Evolutionary conservation across 2,888 invertebrate genomes (phyloP).

Genomic region (Scaptomyza reducta): DNA sequence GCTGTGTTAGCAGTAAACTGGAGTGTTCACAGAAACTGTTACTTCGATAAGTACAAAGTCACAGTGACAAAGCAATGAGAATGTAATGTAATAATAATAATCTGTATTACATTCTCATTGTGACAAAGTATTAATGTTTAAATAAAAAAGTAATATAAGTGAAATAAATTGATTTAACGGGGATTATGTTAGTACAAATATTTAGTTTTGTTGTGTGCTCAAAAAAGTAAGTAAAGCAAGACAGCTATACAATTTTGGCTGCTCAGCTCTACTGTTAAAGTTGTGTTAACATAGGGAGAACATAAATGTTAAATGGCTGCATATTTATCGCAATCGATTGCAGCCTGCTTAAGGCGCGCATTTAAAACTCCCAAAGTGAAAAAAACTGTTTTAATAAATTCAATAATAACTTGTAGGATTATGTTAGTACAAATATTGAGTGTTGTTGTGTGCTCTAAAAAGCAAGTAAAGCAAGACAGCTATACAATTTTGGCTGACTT

Average conservation of each 20-base stretch:
- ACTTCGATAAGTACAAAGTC: neutral
- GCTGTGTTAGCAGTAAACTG: constrained; percentile 26
- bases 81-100: too few species aligned
- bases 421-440: too few species aligned
- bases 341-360: neutral
- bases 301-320: neutral
- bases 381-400: neutral
- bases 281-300: neutral
- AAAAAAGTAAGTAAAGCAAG: neutral
- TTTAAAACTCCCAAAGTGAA: neutral
- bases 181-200: neutral
- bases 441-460: too few species aligned
- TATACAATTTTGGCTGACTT: too few species aligned
- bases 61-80: neutral
- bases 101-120: too few species aligned
- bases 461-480: too few species aligned
- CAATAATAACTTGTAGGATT: constrained; percentile 28
- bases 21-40: constrained; percentile 4
- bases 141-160: too few species aligned
- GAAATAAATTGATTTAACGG: neutral
- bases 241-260: neutral
- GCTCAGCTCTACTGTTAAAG: constrained; percentile 13
- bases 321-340: neutral
- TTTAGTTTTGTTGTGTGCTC: neutral
- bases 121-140: too few species aligned